phyloP scores from a whole-genome alignment of 2,113 vertebrate species.

The Pteropus alecto region DNA sequence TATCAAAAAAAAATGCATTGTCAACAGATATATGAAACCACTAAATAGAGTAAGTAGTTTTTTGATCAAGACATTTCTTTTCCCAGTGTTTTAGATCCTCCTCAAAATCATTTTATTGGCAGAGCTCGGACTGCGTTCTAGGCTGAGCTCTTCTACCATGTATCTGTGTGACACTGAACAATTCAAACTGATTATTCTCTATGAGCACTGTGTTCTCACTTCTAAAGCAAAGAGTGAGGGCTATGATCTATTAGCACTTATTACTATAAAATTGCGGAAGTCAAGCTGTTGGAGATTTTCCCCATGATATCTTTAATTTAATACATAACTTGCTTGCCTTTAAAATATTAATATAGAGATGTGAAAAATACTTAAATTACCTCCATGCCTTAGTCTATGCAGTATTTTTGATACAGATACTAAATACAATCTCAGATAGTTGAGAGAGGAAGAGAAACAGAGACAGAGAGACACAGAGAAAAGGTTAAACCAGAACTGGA shows the following conservation, averaged over 20 bases:
- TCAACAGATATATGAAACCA: neutral
- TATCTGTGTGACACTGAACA: neutral
- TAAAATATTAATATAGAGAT: neutral
- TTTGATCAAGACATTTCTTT: neutral
- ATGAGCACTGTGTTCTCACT: neutral
- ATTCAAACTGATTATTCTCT: neutral
- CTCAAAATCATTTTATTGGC: neutral
- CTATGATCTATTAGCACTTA: neutral
- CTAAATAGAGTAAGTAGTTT: neutral
- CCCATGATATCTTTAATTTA: neutral
- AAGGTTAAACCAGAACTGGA: neutral
- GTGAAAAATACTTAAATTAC: neutral
- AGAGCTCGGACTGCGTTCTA: neutral
- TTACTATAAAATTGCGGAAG: neutral
- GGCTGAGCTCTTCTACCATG: neutral
- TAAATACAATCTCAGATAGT: neutral
- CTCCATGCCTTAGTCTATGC: neutral
- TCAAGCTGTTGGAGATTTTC: neutral
- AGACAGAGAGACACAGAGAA: neutral
- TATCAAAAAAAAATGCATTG: neutral
- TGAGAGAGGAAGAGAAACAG: neutral
- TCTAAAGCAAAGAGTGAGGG: neutral
- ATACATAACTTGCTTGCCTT: neutral
- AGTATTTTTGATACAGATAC: neutral
- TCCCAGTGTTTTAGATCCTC: neutral